Conservation (phyloP, 2,113 vertebrate species). For the Thunnus maccoyii region DNA sequence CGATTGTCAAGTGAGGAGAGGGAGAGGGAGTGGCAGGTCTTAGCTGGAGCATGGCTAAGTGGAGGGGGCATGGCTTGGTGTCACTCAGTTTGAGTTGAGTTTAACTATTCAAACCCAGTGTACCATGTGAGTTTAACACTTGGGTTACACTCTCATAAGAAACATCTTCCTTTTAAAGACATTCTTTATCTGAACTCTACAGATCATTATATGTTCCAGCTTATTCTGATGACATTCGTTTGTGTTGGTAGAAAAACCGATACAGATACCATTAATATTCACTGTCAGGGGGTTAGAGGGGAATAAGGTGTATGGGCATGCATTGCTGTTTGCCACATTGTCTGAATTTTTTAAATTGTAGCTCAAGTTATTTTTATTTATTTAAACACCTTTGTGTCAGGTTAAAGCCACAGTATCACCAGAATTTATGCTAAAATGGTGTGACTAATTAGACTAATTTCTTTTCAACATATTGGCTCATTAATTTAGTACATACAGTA, state of each 20-base stretch:
- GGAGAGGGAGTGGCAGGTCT: slow-evolving; percentile 65
- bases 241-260: background rate
- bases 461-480: too few relatives aligned
- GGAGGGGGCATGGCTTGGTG: slow-evolving; percentile 61
- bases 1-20: slow-evolving; percentile 52
- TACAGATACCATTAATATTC: background rate
- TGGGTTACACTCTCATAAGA: slow-evolving; percentile 17
- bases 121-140: slow-evolving; percentile 30
- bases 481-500: too few relatives aligned
- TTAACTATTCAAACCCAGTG: slow-evolving; percentile 58
- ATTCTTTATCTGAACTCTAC: background rate
- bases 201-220: background rate
- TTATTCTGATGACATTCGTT: background rate
- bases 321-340: background rate
- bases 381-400: background rate
- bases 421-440: background rate
- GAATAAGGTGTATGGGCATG: background rate
- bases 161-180: background rate
- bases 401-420: background rate
- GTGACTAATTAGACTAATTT: too few relatives aligned
- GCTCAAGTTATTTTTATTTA: background rate
- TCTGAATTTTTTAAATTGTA: background rate
- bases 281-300: background rate
- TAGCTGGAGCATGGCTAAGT: slow-evolving; percentile 68
- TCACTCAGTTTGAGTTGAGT: slow-evolving; percentile 65